phyloP scores from a whole-genome alignment of 2,888 invertebrate genomes.

The Candidula unifasciata region DNA sequence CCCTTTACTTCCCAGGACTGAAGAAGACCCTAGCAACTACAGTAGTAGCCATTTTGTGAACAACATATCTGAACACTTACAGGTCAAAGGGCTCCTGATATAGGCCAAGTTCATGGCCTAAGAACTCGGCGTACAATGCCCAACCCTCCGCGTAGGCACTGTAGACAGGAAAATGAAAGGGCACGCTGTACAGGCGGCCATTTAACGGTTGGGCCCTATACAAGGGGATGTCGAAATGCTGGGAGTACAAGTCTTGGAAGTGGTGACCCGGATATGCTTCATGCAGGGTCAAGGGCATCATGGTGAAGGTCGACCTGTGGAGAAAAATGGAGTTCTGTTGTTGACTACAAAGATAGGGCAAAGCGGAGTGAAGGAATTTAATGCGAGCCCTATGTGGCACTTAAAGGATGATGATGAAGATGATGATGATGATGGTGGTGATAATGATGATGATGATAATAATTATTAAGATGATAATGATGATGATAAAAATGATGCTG shows the following conservation, averaged over 20 bases:
- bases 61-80: conserved; percentile 66
- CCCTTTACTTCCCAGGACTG: no score
- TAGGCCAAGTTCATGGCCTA: conserved; percentile 77
- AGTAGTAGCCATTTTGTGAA: no score
- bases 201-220: conserved; percentile 56
- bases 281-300: conserved; percentile 77
- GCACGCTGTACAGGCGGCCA: conserved; percentile 56
- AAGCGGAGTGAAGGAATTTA: no score
- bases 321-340: no score
- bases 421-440: no score
- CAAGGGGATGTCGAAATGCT: conserved; percentile 53
- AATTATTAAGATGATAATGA: no score
- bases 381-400: no score
- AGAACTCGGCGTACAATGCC: conserved; percentile 75
- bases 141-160: conserved; percentile 77
- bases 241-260: conserved; percentile 70
- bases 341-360: background rate
- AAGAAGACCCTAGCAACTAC: no score
- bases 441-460: no score
- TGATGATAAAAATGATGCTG: no score
- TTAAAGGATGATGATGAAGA: background rate
- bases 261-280: conserved; percentile 78
- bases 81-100: conserved; percentile 72
- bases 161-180: conserved; percentile 59
- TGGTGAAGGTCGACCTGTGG: conserved; percentile 75